Evolutionary conservation across 2,113 vertebrate genomes (phyloP).

Genomic region (Leptodactylus fuscus): DNA sequence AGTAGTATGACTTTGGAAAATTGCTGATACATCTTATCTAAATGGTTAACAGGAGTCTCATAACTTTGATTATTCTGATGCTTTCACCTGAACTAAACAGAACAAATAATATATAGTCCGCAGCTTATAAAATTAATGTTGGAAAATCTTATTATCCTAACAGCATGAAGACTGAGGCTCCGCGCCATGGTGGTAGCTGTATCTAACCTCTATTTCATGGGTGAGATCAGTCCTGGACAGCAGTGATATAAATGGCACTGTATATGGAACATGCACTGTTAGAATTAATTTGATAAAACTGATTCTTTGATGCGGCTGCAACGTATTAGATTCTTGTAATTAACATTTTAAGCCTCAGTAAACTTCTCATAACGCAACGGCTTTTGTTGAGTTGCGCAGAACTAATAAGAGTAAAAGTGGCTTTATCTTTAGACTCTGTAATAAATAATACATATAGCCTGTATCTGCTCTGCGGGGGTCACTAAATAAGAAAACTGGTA

Average conservation of each 20-base stretch:
- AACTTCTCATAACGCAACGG: neutral
- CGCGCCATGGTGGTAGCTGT: neutral
- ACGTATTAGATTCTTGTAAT: constrained; percentile 48
- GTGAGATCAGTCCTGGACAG: constrained; percentile 27
- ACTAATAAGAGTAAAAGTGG: neutral
- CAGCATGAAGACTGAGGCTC: neutral
- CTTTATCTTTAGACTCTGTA: constrained; percentile 9
- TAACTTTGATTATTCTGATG: neutral
- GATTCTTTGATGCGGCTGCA: constrained; percentile 9
- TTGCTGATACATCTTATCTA: no score
- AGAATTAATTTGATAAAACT: constrained; percentile 40
- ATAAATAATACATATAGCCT: neutral
- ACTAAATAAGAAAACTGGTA: neutral
- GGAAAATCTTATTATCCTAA: constrained; percentile 38
- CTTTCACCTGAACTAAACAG: no score
- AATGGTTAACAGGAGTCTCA: no score
- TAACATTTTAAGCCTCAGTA: constrained; percentile 56
- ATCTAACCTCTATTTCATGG: constrained; percentile 52
- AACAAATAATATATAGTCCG: no score
- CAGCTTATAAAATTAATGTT: neutral
- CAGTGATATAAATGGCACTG: constrained; percentile 22
- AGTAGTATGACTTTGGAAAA: no score
- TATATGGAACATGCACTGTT: constrained; percentile 7
- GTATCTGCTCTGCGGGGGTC: neutral
- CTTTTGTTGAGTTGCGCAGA: constrained; percentile 44